These are phyloP conservation scores for Magallana nippona DNA, from an alignment of 2,888 invertebrate genomes.

Conservation along the genomic window DNA sequence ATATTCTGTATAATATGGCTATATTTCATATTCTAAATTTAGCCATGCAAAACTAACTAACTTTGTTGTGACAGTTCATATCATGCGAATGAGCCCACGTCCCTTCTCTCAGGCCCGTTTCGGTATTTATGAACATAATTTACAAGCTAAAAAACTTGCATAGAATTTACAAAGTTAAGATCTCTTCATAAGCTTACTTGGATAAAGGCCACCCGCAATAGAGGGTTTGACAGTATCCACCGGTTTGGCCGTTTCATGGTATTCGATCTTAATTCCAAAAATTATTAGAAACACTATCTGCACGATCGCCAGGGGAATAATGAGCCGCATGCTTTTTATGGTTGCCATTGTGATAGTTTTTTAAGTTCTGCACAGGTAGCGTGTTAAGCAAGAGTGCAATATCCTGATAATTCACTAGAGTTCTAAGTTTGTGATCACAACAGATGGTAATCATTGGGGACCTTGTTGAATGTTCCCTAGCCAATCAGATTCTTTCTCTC, in stretches of 20 bases:
- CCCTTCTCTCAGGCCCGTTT: no score
- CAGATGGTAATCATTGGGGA: background rate
- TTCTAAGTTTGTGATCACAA: background rate
- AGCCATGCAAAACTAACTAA: no score
- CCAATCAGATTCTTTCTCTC: no score
- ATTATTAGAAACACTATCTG: constrained; percentile 65
- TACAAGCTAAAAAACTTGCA: no score
- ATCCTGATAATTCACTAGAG: background rate
- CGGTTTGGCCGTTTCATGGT: constrained; percentile 61
- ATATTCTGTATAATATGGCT: no score
- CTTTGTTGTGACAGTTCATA: no score
- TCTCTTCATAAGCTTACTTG: constrained; percentile 55
- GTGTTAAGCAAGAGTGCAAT: no score
- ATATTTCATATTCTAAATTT: no score
- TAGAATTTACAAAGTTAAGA: no score
- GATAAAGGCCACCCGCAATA: constrained; percentile 48
- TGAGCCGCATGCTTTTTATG: constrained; percentile 46
- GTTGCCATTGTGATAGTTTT: constrained; percentile 40
- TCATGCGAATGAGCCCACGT: no score
- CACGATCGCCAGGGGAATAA: constrained; percentile 49
- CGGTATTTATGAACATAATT: no score
- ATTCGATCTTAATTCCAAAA: constrained; percentile 65
- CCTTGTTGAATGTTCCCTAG: no score
- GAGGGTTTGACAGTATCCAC: constrained; percentile 17
- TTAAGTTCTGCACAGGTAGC: background rate